These are phyloP conservation scores for Parauchenoglanis ngamensis DNA, from an alignment of 2,797 vertebrate species.

Conservation along the genomic window DNA sequence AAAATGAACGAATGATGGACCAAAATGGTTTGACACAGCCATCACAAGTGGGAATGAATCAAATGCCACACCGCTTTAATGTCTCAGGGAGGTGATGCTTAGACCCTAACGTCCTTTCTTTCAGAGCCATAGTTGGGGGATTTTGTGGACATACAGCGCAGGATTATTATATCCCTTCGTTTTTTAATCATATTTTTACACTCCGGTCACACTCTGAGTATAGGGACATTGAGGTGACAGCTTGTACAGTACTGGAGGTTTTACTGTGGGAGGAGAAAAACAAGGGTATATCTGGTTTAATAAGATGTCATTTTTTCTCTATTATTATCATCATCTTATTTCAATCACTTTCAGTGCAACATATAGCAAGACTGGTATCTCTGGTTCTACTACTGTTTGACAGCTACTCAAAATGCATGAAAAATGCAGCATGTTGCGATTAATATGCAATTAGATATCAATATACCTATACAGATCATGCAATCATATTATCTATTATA, in stretches of 20 bases:
- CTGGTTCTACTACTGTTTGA: not conserved
- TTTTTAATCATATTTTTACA: constrained; percentile 4
- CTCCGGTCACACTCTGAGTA: not conserved
- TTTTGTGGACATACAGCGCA: not conserved
- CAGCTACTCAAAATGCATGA: not conserved
- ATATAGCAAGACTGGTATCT: not conserved
- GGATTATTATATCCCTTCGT: not conserved
- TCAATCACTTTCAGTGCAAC: not conserved
- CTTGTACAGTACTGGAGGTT: not conserved
- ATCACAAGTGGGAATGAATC: not conserved
- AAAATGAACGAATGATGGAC: not conserved
- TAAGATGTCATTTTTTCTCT: not conserved
- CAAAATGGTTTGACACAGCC: not conserved
- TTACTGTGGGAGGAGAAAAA: not conserved
- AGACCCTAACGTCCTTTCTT: not conserved
- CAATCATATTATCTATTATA: not conserved
- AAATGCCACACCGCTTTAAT: not conserved
- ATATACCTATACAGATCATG: not conserved
- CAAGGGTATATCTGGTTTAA: not conserved
- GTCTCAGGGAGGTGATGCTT: not conserved
- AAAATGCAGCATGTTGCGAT: not conserved
- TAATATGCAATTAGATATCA: not conserved
- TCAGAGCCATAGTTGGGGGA: not conserved
- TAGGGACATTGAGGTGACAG: not conserved
- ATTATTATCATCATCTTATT: not conserved